These are phyloP conservation scores for Uropsilus gracilis DNA, from an alignment of 2,113 vertebrate species.

Conservation along the genomic window DNA sequence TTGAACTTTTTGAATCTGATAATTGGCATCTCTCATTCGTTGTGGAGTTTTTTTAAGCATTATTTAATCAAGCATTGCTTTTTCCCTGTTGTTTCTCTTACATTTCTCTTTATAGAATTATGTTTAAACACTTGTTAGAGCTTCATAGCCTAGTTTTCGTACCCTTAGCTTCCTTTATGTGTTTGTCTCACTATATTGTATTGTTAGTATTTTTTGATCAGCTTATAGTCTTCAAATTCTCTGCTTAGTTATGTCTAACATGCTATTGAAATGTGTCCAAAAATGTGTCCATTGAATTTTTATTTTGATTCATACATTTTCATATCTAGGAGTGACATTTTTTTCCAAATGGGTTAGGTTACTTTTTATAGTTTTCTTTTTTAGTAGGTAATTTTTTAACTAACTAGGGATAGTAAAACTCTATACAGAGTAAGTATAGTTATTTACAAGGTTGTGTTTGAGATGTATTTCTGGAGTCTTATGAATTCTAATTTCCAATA, in stretches of 20 bases:
- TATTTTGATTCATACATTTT: neutral
- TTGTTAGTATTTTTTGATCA: neutral
- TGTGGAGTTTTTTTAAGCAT: neutral
- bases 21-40: neutral
- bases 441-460: neutral
- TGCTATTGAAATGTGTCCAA: neutral
- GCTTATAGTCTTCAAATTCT: neutral
- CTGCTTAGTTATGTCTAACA: neutral
- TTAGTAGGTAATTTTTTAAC: neutral
- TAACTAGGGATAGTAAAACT: too few relatives aligned
- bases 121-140: neutral
- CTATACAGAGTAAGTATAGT: neutral
- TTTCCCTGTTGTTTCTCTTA: neutral
- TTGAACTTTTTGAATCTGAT: neutral
- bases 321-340: neutral
- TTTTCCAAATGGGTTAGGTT: neutral
- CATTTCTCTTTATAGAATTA: neutral
- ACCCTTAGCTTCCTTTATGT: neutral
- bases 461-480: neutral
- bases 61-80: neutral
- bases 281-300: neutral
- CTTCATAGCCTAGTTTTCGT: neutral
- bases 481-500: neutral
- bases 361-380: neutral
- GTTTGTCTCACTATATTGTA: neutral